These are phyloP conservation scores for Scaptomyza graminum DNA, from an alignment of 1,140 invertebrate genomes.

Conservation along the genomic window DNA sequence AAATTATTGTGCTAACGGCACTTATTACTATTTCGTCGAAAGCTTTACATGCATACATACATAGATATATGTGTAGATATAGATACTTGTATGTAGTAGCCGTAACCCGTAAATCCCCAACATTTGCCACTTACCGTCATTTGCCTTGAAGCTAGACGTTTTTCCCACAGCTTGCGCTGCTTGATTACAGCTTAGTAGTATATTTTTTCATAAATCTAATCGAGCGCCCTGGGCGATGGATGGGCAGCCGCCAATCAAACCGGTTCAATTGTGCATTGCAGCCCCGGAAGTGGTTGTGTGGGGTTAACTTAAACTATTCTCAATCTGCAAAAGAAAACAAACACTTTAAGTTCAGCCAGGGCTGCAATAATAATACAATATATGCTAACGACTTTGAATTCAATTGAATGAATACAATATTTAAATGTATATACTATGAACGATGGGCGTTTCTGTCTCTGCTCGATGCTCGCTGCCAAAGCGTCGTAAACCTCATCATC, in stretches of 20 bases:
- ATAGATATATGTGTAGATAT: too few relatives aligned
- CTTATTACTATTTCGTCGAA: background rate
- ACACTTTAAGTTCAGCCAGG: constrained; percentile 1
- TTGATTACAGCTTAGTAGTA: constrained; percentile 54
- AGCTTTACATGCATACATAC: background rate
- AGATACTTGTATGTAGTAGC: background rate
- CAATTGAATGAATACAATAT: background rate
- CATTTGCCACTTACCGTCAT: constrained; percentile 52
- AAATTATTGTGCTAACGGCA: background rate
- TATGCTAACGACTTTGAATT: constrained; percentile 3
- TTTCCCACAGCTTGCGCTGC: constrained; percentile 56
- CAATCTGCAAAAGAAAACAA: constrained; percentile 24
- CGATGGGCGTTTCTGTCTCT: constrained; percentile 13
- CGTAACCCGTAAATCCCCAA: constrained; percentile 53
- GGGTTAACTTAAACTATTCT: background rate
- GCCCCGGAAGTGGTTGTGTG: constrained; percentile 20
- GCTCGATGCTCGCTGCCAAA: constrained; percentile 1
- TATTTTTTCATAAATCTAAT: constrained; percentile 32
- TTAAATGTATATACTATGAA: background rate
- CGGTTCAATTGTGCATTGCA: constrained; percentile 37
- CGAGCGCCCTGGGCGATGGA: constrained; percentile 12
- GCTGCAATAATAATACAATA: constrained; percentile 21
- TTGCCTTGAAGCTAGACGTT: constrained; percentile 62
- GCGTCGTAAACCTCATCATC: constrained; percentile 9
- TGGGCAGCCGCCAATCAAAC: constrained; percentile 43